Base-by-base conservation (phyloP, 2,113 vertebrate species). In the Noturus placidus region DNA sequence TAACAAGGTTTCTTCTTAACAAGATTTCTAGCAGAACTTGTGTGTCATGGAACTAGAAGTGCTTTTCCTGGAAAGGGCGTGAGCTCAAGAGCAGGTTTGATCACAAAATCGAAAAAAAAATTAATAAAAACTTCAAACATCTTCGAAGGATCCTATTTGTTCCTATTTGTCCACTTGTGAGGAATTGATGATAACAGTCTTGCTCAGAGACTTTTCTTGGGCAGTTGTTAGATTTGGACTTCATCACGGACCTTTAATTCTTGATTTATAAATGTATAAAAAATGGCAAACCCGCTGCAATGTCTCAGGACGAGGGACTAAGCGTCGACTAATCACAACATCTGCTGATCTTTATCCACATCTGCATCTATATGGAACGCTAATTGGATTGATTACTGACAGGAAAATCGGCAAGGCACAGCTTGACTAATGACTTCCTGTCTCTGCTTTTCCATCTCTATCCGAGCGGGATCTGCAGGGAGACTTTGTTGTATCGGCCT, bases 401-500 rank as follows among this genome's bases (percentile, higher is more conserved):
- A 93, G 91, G 92, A 88, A 91, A 93, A 91, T 92, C 90, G 86
- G 92, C 93, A 69, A 88, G 90, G 89, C 90, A 89, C 90, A 91
- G 94, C 92, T 86, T 91, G 91, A 90, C 92, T 94, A 95, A 95
- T 93, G 92, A 93, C 92, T 94, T 94, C 92, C 93, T 92, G 91
- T 93, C 93, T 94, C 92, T 89, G 90, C 92, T 89, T 76, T 87
- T 89, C 92, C 86, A 84, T 92, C 92, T 92, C 92, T 74, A 89
- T 86, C 89, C 85, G 33, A 61, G 57, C 79, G 87, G 84, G 87
- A 92, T 93, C 89, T 91, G 91, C 88, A 84, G 91, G 91, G 93
- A 92, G 86, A 86, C 80, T 63, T 33, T 76, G 72, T 54, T 46
- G 61, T 80, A 77, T 74, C 38, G 72, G 94, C 93, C 92, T 92